Evolutionary conservation across 1,140 invertebrate genomes (phyloP), one percentile per base, ranked within the genome.

Genomic region (Pollicipes pollicipes): DNA sequence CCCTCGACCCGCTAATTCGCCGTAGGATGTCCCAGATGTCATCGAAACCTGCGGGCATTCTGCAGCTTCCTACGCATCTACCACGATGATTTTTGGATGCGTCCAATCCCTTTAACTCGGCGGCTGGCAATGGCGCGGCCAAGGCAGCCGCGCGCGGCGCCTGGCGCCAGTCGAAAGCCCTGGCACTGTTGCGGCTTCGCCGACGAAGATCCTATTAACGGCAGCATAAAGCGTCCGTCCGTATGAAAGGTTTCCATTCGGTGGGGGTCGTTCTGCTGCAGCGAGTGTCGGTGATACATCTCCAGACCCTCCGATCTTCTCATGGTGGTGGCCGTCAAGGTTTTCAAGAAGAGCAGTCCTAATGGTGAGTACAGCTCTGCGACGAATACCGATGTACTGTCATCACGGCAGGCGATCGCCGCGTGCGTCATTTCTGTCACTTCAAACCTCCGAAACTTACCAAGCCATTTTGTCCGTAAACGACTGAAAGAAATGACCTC

Each of bases 291-390:
- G 24, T 21, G 45, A 58, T 10, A 58, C 45, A 58, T 21, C 45
- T 58, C 45, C 45, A n/a, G n/a, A 24, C 45, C 24, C 17, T 21
- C 45, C 64, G 28, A 66, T 10, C 27, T 29, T 66, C 64, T n/a
- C 27, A 66, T 66, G 64, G 64, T 66, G n/a, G 28, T 66, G n/a
- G 74, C 74, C 30, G 73, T 75, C 69, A 75, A 75, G 72, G 74
- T 75, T 67, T 75, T 75, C 73, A 75, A 75, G 71, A 75, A 75
- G 69, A 75, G 73, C 68, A 73, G 73, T 66, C 74, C 74, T 29
- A 75, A 75, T 74, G 74, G 74, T 75, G 71, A 24, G 74, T 28
- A 66, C 10, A 26, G 6, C 6, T 8, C 6, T 21, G n/a, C 63
- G 3, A 26, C n/a, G 24, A 27, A 21, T 26, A 64, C 6, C n/a